A percentile compares a stretch with the other conserved stretches of the same genome.
Evolutionary conservation across 1,140 invertebrate genomes (phyloP).

Genomic region (Lysiphlebus fabarum): DNA sequence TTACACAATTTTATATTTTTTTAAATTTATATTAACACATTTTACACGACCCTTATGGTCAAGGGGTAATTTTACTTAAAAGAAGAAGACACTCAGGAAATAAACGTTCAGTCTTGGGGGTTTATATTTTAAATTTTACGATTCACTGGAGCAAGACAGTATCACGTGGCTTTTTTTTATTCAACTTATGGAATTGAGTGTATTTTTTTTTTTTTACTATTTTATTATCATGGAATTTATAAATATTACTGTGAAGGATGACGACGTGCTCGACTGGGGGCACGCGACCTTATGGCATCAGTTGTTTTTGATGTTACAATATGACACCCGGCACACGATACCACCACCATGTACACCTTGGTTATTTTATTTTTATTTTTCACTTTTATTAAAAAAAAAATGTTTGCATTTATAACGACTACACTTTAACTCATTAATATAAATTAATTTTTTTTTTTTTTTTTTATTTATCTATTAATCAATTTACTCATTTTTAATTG

Average conservation of each 20-base stretch:
- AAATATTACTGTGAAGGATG: constrained; percentile 2
- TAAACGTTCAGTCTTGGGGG: neutral
- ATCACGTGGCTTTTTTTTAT: constrained; percentile 42
- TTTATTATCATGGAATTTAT: neutral
- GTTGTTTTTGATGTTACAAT: neutral
- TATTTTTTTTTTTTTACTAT: constrained; percentile 5
- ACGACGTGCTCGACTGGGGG: constrained; percentile 4
- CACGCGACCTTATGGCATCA: constrained; percentile 11
- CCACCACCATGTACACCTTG: neutral
- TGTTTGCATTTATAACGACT: neutral
- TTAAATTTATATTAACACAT: neutral
- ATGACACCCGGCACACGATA: neutral
- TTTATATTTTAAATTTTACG: constrained; percentile 26
- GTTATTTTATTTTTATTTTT: neutral
- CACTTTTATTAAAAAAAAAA: constrained; percentile 3
- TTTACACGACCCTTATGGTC: neutral
- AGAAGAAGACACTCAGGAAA: constrained; percentile 9
- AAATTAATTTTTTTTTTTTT: too few relatives aligned
- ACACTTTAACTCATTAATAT: too few relatives aligned
- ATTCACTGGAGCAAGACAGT: constrained; percentile 40
- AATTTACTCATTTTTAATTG: too few relatives aligned
- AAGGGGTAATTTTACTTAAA: neutral
- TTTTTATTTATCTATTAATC: too few relatives aligned
- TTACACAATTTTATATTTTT: neutral
- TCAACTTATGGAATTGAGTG: neutral